Conservation (phyloP, 2,888 invertebrate species). For the Acronicta leporina region DNA sequence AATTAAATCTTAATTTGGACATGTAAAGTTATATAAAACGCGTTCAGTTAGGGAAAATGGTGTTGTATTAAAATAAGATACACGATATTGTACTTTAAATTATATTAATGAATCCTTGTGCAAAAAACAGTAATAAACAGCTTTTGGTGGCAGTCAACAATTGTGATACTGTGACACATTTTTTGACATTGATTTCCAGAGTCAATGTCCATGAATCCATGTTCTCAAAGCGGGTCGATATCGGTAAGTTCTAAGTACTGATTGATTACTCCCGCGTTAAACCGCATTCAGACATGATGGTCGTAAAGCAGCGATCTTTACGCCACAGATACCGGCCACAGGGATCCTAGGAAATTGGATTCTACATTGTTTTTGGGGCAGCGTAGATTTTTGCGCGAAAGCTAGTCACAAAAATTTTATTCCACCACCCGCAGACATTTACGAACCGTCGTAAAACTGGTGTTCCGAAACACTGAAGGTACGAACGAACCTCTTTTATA, state of each 20-base stretch:
- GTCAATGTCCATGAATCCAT: conserved; percentile 49
- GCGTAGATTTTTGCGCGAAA: conserved; percentile 61
- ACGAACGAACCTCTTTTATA: conserved; percentile 58
- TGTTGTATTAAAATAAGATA: neutral
- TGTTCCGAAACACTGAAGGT: conserved; percentile 59
- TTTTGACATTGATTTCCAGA: conserved; percentile 12
- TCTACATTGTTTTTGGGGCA: conserved; percentile 70
- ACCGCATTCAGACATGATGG: conserved; percentile 55
- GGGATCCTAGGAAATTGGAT: conserved; percentile 71
- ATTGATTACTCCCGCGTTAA: conserved; percentile 69
- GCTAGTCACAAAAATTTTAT: conserved; percentile 69
- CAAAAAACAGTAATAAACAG: too few species aligned
- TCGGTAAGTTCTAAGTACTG: conserved; percentile 58
- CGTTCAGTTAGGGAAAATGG: conserved; percentile 15
- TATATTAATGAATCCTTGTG: too few species aligned
- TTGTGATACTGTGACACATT: conserved; percentile 13
- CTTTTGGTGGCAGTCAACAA: neutral
- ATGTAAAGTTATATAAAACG: conserved; percentile 36
- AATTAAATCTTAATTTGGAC: conserved; percentile 68
- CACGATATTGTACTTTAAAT: too few species aligned
- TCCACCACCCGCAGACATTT: conserved; percentile 68
- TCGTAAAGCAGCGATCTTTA: conserved; percentile 67
- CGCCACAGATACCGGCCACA: conserved; percentile 49
- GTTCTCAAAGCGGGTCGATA: conserved; percentile 49
- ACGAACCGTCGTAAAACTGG: conserved; percentile 70